phyloP scores from a whole-genome alignment of 1,140 invertebrate species.

The Lordiphosa stackelbergi region DNA sequence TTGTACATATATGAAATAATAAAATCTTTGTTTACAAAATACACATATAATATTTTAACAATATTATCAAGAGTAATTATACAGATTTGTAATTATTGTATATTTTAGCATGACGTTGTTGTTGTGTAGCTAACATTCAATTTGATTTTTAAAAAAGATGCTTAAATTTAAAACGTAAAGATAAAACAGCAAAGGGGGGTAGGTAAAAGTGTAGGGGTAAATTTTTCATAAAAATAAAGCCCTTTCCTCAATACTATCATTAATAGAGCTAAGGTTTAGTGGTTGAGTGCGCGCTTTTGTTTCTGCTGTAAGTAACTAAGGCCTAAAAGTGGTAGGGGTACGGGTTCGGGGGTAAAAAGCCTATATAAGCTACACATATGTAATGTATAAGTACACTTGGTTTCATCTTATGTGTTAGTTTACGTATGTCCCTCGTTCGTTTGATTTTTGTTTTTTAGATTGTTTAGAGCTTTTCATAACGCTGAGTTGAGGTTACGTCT shows the following conservation, averaged over 20 bases:
- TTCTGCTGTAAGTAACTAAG: constrained; percentile 53
- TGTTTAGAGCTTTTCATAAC: constrained; percentile 91
- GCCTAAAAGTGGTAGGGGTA: constrained; percentile 40
- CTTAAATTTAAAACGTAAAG: constrained; percentile 43
- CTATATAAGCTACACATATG: constrained; percentile 10
- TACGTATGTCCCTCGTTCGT: constrained; percentile 44
- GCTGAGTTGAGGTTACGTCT: constrained; percentile 92
- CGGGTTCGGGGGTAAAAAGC: constrained; percentile 8
- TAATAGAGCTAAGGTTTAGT: constrained; percentile 30
- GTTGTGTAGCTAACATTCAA: constrained; percentile 48
- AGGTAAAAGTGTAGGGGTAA: constrained; percentile 4
- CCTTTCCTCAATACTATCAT: constrained; percentile 7
- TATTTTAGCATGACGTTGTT: constrained; percentile 11
- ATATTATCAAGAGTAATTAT: constrained; percentile 38
- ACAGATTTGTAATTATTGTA: constrained; percentile 14
- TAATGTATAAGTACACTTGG: constrained; percentile 64
- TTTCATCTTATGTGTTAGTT: constrained; percentile 39
- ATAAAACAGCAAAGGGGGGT: constrained; percentile 31
- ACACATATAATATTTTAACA: constrained; percentile 63
- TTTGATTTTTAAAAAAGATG: constrained; percentile 56
- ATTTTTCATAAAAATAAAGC: constrained; percentile 1
- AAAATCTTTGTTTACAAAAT: constrained; percentile 68
- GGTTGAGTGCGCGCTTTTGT: constrained; percentile 38
- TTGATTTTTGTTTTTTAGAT: constrained; percentile 29
- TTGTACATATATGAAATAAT: constrained; percentile 44